A percentile compares a stretch with the other conserved stretches of the same genome.
Conservation (phyloP, 2,113 vertebrate genomes). For the Fulmarus glacialis region DNA sequence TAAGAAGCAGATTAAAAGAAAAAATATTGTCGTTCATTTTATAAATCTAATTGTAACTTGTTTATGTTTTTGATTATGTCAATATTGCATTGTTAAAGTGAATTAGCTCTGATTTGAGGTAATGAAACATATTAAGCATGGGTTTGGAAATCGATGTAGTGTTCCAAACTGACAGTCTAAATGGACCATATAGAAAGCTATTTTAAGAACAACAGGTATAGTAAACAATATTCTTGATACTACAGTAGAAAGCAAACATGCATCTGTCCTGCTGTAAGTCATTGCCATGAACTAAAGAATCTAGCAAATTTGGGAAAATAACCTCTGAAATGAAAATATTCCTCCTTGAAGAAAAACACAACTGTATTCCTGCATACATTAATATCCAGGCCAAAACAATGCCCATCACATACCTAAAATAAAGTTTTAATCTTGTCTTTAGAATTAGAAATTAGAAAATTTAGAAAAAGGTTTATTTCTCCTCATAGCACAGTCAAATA, state of each 20-base stretch:
- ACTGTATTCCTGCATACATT: not conserved
- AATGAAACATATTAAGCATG: not conserved
- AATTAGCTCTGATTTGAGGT: not conserved
- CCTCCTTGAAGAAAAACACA: not conserved
- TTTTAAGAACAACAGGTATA: not conserved
- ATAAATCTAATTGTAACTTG: not conserved
- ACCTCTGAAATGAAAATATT: not conserved
- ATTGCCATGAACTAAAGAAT: not conserved
- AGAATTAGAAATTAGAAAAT: not conserved
- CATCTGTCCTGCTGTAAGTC: not conserved
- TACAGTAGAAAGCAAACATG: not conserved
- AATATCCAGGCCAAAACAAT: not conserved
- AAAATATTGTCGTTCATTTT: not conserved
- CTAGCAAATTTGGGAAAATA: not conserved
- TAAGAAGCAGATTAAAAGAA: not conserved
- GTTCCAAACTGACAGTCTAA: not conserved
- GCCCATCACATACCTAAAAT: not conserved
- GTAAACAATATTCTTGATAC: not conserved
- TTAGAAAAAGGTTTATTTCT: not conserved
- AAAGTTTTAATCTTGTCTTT: not conserved
- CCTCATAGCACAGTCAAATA: not conserved
- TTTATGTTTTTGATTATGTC: not conserved
- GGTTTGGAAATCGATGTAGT: not conserved
- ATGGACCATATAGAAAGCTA: not conserved
- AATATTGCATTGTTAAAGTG: not conserved